phyloP scores from a whole-genome alignment of 2,113 vertebrate genomes.

The Ovis canadensis region DNA sequence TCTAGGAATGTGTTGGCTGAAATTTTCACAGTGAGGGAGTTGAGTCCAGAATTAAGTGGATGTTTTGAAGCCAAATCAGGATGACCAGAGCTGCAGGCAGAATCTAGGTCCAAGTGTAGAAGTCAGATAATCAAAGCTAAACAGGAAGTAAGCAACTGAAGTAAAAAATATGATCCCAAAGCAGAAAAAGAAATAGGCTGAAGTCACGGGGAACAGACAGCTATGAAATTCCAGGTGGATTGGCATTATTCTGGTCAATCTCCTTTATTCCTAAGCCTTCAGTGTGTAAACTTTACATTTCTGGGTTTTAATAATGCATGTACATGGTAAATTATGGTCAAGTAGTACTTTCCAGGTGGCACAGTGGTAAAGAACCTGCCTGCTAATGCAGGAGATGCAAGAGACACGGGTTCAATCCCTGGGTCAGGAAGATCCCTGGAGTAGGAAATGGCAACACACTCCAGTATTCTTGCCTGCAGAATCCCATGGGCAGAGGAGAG shows the following conservation, averaged over 20 bases:
- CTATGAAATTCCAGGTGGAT: not conserved
- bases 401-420: not conserved
- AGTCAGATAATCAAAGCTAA: not conserved
- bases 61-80: not conserved
- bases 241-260: not conserved
- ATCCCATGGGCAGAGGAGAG: not conserved
- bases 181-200: not conserved
- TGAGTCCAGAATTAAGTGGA: not conserved
- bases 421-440: not conserved
- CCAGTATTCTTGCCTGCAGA: not conserved
- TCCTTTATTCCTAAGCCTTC: not conserved
- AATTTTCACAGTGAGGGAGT: not conserved
- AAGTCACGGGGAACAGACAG: not conserved
- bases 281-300: not conserved
- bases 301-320: not conserved
- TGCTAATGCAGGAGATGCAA: not conserved
- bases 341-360: not conserved
- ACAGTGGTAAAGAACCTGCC: not conserved
- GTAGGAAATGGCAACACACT: not conserved
- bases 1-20: not conserved
- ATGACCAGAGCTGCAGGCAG: not conserved
- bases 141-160: not conserved
- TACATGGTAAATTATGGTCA: not conserved
- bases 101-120: not conserved
- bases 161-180: not conserved